phyloP scores from a whole-genome alignment of 1,140 invertebrate genomes.

The Zaprionus gabonicus region DNA sequence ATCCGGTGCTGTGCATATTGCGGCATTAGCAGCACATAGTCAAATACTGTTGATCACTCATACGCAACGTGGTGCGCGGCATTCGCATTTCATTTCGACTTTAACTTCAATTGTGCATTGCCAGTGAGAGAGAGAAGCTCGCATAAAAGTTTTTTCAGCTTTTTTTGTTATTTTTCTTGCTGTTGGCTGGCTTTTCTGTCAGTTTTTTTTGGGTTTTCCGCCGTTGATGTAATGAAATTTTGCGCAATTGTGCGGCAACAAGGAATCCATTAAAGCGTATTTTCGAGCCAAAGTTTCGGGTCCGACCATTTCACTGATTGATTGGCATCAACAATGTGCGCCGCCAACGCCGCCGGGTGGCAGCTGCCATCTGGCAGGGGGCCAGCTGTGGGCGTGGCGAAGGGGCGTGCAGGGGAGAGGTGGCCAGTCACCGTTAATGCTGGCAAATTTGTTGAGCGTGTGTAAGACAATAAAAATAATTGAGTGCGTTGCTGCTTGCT shows the following conservation, averaged over 20 bases:
- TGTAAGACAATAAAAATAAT: conserved; percentile 82
- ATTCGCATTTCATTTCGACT: conserved; percentile 44
- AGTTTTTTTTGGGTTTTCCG: conserved; percentile 39
- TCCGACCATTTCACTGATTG: conserved; percentile 75
- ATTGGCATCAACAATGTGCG: conserved; percentile 68
- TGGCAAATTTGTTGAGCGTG: conserved; percentile 72
- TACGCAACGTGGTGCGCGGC: conserved; percentile 66
- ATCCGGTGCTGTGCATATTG: conserved; percentile 23
- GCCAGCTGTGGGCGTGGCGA: not conserved
- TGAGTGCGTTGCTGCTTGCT: conserved; percentile 68
- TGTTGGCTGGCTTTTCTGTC: not conserved
- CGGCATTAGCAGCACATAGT: conserved; percentile 72
- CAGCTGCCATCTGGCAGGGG: not conserved
- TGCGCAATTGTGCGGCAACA: conserved; percentile 68
- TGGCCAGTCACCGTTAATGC: conserved; percentile 50
- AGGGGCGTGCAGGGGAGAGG: not conserved
- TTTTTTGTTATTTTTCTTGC: not conserved
- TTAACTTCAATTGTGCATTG: conserved; percentile 69
- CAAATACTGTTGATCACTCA: conserved; percentile 74
- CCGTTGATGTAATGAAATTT: conserved; percentile 76
- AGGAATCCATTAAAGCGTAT: conserved; percentile 76
- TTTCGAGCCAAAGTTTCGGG: conserved; percentile 62
- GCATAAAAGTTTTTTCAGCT: conserved; percentile 52
- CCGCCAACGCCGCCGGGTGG: conserved; percentile 5
- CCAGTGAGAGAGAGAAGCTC: conserved; percentile 9